Percentiles rank a stretch among this genome's conserved stretches.
Conservation (phyloP, 2,797 vertebrate genomes). For the Pempheris klunzingeri region DNA sequence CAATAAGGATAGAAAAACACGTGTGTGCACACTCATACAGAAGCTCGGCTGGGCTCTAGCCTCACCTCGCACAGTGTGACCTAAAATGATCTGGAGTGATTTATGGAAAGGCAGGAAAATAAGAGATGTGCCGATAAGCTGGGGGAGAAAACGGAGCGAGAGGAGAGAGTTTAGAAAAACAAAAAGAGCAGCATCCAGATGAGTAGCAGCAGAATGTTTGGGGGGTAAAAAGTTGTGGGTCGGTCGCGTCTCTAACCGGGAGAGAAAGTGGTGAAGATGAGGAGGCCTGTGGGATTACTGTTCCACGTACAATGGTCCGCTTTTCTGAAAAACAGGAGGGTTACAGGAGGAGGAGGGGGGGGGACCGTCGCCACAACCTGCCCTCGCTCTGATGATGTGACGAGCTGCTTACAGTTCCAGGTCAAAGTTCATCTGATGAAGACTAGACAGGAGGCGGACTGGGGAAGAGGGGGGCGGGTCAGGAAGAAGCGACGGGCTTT, state of each 20-base stretch:
- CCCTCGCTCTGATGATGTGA: constrained; percentile 33
- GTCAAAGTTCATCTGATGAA: constrained; percentile 65
- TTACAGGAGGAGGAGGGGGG: constrained; percentile 27
- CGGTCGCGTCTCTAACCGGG: not conserved
- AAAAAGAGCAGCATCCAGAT: constrained; percentile 57
- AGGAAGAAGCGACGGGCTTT: constrained; percentile 46
- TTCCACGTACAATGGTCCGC: constrained; percentile 38
- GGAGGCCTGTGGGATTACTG: constrained; percentile 36
- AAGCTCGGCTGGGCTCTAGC: constrained; percentile 15
- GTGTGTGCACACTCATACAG: constrained; percentile 1
- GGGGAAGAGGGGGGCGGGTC: not conserved
- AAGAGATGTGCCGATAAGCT: constrained; percentile 6
- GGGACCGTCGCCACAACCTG: constrained; percentile 29
- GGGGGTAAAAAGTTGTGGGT: not conserved
- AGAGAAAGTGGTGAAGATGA: constrained; percentile 14
- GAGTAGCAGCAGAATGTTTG: constrained; percentile 67
- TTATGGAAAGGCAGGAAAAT: not conserved
- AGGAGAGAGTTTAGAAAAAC: constrained; percentile 1
- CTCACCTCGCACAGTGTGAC: not conserved
- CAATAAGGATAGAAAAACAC: too few relatives aligned
- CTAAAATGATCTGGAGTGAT: constrained; percentile 10
- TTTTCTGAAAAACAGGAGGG: constrained; percentile 42
- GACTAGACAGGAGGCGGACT: constrained; percentile 50
- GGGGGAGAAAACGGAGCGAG: constrained; percentile 23
- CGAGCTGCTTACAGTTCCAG: constrained; percentile 55